These are phyloP conservation scores for Alauda arvensis DNA, from an alignment of 2,797 vertebrate species.

Conservation along the genomic window DNA sequence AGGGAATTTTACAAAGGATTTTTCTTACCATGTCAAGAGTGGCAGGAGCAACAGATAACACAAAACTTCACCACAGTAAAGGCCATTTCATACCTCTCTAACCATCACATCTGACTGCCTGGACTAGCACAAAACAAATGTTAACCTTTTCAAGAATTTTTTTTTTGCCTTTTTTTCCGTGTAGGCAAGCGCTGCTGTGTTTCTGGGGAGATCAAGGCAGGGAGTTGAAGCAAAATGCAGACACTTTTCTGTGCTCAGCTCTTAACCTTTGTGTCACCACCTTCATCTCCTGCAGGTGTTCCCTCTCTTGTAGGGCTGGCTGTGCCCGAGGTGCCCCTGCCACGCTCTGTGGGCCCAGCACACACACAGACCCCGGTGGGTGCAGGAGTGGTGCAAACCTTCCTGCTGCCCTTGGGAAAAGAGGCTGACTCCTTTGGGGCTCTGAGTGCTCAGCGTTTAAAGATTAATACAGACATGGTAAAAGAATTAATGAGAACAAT, in stretches of 20 bases:
- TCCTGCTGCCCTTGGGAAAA: too few species aligned
- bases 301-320: too few species aligned
- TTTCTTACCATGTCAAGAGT: not conserved
- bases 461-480: too few species aligned
- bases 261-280: not conserved
- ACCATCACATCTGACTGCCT: not conserved
- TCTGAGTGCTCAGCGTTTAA: too few species aligned
- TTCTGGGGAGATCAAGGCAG: not conserved
- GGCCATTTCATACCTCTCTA: not conserved
- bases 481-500: too few species aligned
- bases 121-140: not conserved
- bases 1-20: not conserved
- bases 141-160: not conserved
- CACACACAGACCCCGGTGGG: too few species aligned
- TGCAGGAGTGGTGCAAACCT: too few species aligned
- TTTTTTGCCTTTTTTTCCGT: not conserved
- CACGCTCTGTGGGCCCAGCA: too few species aligned
- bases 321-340: too few species aligned
- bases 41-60: not conserved
- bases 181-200: not conserved
- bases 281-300: not conserved
- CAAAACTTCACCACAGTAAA: not conserved
- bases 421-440: too few species aligned
- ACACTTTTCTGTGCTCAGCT: not conserved
- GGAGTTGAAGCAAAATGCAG: not conserved